A percentile compares a stretch with the other conserved stretches of the same genome.
Conservation (phyloP, 2,888 invertebrate genomes). For the Patella caerulea region DNA sequence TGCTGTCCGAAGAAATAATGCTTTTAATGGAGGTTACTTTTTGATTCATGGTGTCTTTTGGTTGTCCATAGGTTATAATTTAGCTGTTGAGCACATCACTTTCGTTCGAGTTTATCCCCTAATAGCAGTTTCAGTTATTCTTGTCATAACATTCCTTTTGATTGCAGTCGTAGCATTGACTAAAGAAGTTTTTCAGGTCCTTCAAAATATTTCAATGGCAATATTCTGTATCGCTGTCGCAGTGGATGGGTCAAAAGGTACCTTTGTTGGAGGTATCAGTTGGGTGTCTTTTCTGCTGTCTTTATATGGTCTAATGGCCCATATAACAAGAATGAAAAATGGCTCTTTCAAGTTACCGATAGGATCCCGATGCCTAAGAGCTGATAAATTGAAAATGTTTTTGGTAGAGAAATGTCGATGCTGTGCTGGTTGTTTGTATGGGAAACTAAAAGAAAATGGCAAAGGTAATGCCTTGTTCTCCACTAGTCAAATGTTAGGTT, state of each 20-base stretch:
- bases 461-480: conserved; percentile 27
- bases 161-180: conserved; percentile 39
- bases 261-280: conserved; percentile 44
- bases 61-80: conserved; percentile 42
- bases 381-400: conserved; percentile 24
- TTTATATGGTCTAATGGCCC: conserved; percentile 48
- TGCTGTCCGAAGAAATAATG: conserved; percentile 40
- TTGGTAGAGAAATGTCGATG: conserved; percentile 24
- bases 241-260: conserved; percentile 36
- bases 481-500: conserved; percentile 43
- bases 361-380: conserved; percentile 32
- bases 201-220: conserved; percentile 38
- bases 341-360: conserved; percentile 42
- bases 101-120: conserved; percentile 24
- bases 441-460: conserved; percentile 19
- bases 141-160: conserved; percentile 39
- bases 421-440: conserved; percentile 34
- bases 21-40: conserved; percentile 39
- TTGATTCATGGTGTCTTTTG: conserved; percentile 47
- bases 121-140: conserved; percentile 41
- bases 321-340: conserved; percentile 36
- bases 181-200: conserved; percentile 42
- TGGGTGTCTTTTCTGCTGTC: conserved; percentile 48
- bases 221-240: conserved; percentile 41
- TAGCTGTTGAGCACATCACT: conserved; percentile 35